These are phyloP conservation scores for Solea senegalensis DNA, from an alignment of 2,113 vertebrate genomes.

Conservation along the genomic window DNA sequence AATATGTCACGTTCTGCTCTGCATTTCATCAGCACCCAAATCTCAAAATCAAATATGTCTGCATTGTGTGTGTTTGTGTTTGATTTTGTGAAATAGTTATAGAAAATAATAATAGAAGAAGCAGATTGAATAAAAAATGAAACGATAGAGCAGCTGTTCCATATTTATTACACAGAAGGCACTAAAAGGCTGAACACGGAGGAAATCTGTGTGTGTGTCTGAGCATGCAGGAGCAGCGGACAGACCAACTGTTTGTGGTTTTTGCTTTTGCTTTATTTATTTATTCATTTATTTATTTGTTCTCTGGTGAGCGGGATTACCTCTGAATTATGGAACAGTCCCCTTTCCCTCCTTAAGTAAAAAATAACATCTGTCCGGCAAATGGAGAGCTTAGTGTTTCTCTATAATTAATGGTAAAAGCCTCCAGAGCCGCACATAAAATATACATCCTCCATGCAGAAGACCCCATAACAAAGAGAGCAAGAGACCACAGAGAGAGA, in stretches of 20 bases:
- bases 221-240: conserved; percentile 17
- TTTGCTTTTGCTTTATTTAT: conserved; percentile 76
- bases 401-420: conserved; percentile 88
- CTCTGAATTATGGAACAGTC: conserved; percentile 83
- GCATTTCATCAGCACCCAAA: no score
- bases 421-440: conserved; percentile 82
- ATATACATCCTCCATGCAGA: conserved; percentile 77
- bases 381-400: conserved; percentile 84
- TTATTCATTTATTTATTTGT: conserved; percentile 84
- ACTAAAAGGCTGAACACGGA: conserved; percentile 57
- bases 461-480: conserved; percentile 74
- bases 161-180: conserved; percentile 69
- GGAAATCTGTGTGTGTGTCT: conserved; percentile 47
- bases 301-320: conserved; percentile 75
- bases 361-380: conserved; percentile 85
- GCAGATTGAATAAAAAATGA: conserved; percentile 68
- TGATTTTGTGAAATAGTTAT: conserved; percentile 40
- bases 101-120: background rate
- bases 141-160: conserved; percentile 64
- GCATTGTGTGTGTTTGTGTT: conserved; percentile 16
- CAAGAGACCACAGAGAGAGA: conserved; percentile 45
- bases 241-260: conserved; percentile 68
- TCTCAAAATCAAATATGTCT: background rate
- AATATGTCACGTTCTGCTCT: no score
- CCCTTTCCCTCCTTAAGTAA: conserved; percentile 80